Conservation (phyloP, 2,888 invertebrate genomes). For the Thyatira batis region DNA sequence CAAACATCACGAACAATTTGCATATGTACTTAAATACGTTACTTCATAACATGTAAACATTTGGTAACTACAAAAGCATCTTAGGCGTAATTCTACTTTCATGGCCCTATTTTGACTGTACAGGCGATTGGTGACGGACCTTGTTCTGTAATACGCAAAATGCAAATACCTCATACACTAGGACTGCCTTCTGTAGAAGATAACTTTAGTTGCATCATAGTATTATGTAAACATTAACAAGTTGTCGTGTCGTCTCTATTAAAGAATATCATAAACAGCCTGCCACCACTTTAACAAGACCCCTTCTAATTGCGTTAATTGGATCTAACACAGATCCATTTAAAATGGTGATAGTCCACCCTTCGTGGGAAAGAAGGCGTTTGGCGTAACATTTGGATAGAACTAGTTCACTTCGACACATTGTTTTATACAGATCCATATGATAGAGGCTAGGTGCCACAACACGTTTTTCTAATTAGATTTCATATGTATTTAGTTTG, state of each 20-base stretch:
- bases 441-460: slow-evolving; percentile 38
- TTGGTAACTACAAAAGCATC: neutral
- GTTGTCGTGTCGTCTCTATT: slow-evolving; percentile 56
- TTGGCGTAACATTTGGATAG: slow-evolving; percentile 26
- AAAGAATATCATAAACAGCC: slow-evolving; percentile 37
- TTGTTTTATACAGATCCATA: slow-evolving; percentile 38
- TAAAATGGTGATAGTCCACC: slow-evolving; percentile 19
- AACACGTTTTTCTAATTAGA: slow-evolving; percentile 47
- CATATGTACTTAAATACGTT: neutral
- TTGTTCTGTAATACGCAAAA: slow-evolving; percentile 1
- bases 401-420: slow-evolving; percentile 33
- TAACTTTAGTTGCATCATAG: slow-evolving; percentile 44
- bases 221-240: slow-evolving; percentile 64
- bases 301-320: slow-evolving; percentile 12
- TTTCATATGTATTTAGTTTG: slow-evolving; percentile 20
- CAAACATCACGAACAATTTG: neutral
- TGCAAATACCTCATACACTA: slow-evolving; percentile 1
- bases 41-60: neutral
- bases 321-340: slow-evolving; percentile 18
- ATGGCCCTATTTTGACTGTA: neutral
- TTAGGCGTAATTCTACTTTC: neutral
- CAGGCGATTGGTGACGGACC: neutral
- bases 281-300: slow-evolving; percentile 39
- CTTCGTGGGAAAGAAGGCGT: slow-evolving; percentile 49
- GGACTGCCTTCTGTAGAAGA: slow-evolving; percentile 8